Base-by-base conservation (phyloP, 2,888 invertebrate genomes). In the Drosophila paramelanica region DNA sequence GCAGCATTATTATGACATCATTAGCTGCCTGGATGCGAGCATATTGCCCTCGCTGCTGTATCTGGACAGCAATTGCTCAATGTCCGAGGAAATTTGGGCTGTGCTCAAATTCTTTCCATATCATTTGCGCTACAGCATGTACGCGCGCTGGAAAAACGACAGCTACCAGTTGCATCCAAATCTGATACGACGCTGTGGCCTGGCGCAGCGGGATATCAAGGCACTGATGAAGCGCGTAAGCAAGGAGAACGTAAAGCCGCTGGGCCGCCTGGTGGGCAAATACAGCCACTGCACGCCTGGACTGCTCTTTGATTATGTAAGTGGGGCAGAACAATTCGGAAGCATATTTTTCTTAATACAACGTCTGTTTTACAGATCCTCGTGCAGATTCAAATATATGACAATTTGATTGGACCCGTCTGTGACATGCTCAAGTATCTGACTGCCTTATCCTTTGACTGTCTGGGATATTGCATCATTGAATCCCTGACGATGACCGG, bases 401-500 rank as follows among this genome's bases (percentile, higher is more conserved):
- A 98, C 92, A 98, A 98, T 93, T 94, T 98, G 74, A 98, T 98
- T 89, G 96, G 95, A 27, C 99, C 99, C 0, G 98, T 99, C 4
- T 99, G 99, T 50, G 99, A 99, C 92, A 98, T 99, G 1, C 94
- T 99, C 67, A 98, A 99, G 93, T 99, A 98, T 93, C 94, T 99
- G 89, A 99, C 98, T 20, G 96, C 96, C 62, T 93, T 99, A 64
- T 98, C 99, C 0, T 97, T 99, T 91, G 99, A 99, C 92, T 97
- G 99, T 75, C 94, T 99, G 85, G 97, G 98, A 23, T 99, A 96
- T 93, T 99, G 98, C 92, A 94, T 99, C 62, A 96, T 99, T 62
- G 99, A 99, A 92, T 97, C 98, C 13, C 93, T 99, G 77, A 96
- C 97, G 2, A 94, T 95, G 87, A 96, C 97, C 2, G 95, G 95